These are phyloP conservation scores for Orchesella flavescens DNA, from an alignment of 2,888 invertebrate species.

Conservation along the genomic window DNA sequence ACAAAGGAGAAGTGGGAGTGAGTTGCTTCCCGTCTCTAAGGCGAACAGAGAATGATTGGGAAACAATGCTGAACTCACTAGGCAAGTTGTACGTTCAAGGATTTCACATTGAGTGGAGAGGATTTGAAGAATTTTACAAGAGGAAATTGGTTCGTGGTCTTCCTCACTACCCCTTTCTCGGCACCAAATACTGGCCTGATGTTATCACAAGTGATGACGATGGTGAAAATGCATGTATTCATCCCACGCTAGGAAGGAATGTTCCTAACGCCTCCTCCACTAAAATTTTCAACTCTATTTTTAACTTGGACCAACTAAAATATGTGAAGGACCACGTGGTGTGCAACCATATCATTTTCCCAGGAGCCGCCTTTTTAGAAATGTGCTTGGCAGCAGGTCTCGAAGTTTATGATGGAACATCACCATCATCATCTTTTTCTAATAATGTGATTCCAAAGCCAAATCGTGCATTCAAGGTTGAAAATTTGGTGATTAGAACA, in stretches of 20 bases:
- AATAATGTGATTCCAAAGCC: too few species aligned
- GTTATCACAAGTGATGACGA: not conserved
- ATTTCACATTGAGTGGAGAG: constrained; percentile 22
- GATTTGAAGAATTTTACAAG: constrained; percentile 6
- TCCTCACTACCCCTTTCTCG: constrained; percentile 27
- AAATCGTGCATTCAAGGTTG: too few species aligned
- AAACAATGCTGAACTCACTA: not conserved
- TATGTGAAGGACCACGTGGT: constrained; percentile 31
- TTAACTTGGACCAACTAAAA: not conserved
- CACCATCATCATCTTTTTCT: too few species aligned
- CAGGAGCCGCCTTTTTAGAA: constrained; percentile 30
- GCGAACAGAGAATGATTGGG: not conserved
- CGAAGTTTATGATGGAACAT: too few species aligned
- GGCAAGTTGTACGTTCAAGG: not conserved
- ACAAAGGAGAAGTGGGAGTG: not conserved
- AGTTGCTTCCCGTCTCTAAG: not conserved
- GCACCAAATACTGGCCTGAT: constrained; percentile 5
- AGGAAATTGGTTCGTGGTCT: constrained; percentile 7
- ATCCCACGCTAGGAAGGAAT: constrained; percentile 8
- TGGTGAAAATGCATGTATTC: too few species aligned
- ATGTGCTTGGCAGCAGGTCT: constrained; percentile 28
- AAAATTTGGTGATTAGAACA: too few species aligned
- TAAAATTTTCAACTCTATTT: not conserved
- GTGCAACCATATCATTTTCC: constrained; percentile 3
- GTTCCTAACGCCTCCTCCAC: constrained; percentile 6